Evolutionary conservation across 2,888 invertebrate genomes (phyloP).

Genomic region (Pristionchus arcanus): DNA sequence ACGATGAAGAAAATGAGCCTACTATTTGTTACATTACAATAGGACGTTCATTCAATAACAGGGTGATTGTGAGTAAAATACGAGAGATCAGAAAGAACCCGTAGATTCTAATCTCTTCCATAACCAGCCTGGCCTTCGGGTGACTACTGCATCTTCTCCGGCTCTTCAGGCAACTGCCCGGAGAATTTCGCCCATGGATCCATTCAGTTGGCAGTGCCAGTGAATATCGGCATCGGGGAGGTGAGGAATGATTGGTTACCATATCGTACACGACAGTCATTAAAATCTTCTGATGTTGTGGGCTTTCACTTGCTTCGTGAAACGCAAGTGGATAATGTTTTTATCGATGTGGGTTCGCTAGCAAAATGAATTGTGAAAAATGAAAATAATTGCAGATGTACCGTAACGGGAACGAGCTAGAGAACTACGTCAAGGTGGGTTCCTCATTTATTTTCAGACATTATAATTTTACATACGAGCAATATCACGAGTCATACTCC

Average conservation of each 20-base stretch:
- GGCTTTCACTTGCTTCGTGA: not conserved
- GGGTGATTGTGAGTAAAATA: too few relatives aligned
- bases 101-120: too few relatives aligned
- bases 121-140: conserved; percentile 52
- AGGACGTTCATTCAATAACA: too few relatives aligned
- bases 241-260: not conserved
- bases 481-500: too few relatives aligned
- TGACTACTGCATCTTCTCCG: conserved; percentile 54
- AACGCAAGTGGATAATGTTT: not conserved
- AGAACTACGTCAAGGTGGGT: conserved; percentile 52
- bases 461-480: not conserved
- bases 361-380: too few relatives aligned
- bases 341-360: too few relatives aligned
- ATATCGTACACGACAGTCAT: too few relatives aligned
- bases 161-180: conserved; percentile 39
- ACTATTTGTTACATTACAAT: too few relatives aligned
- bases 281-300: not conserved
- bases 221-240: conserved; percentile 53
- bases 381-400: conserved; percentile 45
- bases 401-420: conserved; percentile 52
- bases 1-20: not conserved
- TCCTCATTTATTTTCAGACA: not conserved
- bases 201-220: conserved; percentile 50
- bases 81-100: too few relatives aligned
- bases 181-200: conserved; percentile 52